These are phyloP conservation scores for Zaprionus kolodkinae DNA, from an alignment of 1,140 invertebrate genomes.

Conservation along the genomic window DNA sequence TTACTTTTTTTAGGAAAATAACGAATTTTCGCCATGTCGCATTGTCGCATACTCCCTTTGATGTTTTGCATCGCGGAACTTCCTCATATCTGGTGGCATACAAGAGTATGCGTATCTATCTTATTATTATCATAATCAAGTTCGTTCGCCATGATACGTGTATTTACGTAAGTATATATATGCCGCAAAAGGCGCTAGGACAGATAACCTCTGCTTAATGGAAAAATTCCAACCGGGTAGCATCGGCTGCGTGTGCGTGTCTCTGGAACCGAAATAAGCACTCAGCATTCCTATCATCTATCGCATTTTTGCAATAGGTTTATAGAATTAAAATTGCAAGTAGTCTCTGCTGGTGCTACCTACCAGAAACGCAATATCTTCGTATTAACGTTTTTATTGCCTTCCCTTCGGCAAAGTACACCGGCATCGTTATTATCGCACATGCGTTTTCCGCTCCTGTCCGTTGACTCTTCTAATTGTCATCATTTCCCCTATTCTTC, in stretches of 20 bases:
- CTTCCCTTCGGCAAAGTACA: background rate
- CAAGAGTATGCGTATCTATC: background rate
- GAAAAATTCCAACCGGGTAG: slow-evolving; percentile 4
- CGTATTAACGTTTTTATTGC: slow-evolving; percentile 25
- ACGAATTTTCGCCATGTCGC: background rate
- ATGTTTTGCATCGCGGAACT: background rate
- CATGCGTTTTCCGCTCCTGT: slow-evolving; percentile 26
- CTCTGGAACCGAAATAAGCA: slow-evolving; percentile 15
- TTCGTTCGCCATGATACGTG: background rate
- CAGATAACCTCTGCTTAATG: slow-evolving; percentile 7
- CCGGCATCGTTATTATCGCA: slow-evolving; percentile 5
- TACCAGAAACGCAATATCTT: slow-evolving; percentile 26
- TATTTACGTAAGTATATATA: background rate
- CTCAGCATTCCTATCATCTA: slow-evolving; percentile 23
- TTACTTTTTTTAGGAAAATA: background rate
- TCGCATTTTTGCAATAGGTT: slow-evolving; percentile 27
- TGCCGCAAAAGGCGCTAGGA: slow-evolving; percentile 2
- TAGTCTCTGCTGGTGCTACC: background rate
- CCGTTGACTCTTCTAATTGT: slow-evolving; percentile 38
- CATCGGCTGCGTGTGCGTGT: slow-evolving; percentile 5
- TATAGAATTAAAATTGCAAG: slow-evolving; percentile 32
- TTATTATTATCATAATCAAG: background rate
- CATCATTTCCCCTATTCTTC: slow-evolving; percentile 39
- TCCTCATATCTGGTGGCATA: background rate
- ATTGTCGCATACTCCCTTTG: background rate